phyloP scores from a whole-genome alignment of 35 echinoderm and acorn worm genomes.

The Strongylocentrotus purpuratus region DNA sequence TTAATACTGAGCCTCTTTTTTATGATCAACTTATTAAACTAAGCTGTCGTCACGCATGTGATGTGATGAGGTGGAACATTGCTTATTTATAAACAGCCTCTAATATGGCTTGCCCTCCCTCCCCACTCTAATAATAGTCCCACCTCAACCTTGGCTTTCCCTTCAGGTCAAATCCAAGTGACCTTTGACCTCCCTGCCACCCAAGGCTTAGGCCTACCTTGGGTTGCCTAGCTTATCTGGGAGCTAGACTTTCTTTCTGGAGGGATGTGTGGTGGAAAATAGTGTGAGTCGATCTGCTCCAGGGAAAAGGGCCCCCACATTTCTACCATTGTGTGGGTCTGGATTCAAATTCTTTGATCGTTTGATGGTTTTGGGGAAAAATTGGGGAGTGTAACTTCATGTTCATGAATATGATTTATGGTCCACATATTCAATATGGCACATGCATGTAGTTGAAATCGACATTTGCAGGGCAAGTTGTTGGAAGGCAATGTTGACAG shows the following conservation, averaged over 20 bases:
- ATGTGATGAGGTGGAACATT: background rate
- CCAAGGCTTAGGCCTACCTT: background rate
- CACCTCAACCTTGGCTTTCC: conserved; percentile 1
- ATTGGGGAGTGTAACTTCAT: too few species aligned
- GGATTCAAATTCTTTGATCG: too few species aligned
- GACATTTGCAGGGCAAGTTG: too few species aligned
- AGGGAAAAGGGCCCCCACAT: too few species aligned
- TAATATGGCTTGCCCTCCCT: conserved; percentile 8
- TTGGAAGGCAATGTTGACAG: too few species aligned
- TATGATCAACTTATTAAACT: background rate
- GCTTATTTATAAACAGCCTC: conserved; percentile 5
- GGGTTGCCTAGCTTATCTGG: background rate
- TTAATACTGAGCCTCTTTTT: background rate
- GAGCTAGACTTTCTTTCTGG: background rate
- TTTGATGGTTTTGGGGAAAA: too few species aligned
- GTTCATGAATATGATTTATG: too few species aligned
- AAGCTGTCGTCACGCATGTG: background rate
- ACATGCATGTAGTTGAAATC: too few species aligned
- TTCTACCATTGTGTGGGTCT: too few species aligned
- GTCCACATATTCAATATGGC: too few species aligned
- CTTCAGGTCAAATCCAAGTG: background rate
- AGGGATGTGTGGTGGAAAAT: background rate
- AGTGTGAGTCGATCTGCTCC: too few species aligned
- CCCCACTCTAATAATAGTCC: background rate
- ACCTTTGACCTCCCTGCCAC: background rate